phyloP scores from a whole-genome alignment of 2,113 vertebrate genomes.

The Corapipo altera region DNA sequence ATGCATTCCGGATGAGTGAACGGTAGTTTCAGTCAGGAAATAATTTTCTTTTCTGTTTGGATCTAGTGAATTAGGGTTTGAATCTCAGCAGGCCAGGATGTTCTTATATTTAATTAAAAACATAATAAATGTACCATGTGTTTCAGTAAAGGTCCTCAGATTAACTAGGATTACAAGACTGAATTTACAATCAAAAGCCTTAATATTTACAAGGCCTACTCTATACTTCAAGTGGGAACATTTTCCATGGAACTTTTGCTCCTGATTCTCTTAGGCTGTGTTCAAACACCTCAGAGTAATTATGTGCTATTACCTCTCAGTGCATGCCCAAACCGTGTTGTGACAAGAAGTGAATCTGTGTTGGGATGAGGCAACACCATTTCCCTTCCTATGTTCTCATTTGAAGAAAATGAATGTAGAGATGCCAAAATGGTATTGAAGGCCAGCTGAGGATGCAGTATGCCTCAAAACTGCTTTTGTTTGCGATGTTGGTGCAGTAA shows the following conservation, averaged over 20 bases:
- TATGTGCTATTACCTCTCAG: neutral
- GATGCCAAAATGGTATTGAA: neutral
- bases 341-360: conserved; percentile 19
- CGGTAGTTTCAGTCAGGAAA: neutral
- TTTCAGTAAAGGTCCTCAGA: neutral
- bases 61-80: neutral
- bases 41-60: neutral
- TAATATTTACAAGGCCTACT: neutral
- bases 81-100: neutral
- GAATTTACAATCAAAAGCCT: neutral
- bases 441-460: neutral
- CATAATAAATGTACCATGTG: neutral
- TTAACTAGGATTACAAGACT: neutral
- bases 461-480: neutral
- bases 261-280: neutral
- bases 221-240: neutral
- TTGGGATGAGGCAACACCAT: neutral
- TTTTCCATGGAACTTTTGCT: neutral
- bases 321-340: neutral
- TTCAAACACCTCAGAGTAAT: neutral
- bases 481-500: neutral
- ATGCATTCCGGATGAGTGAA: neutral
- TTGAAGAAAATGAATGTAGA: neutral
- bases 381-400: neutral
- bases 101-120: neutral